Base-by-base conservation (phyloP, 2,888 invertebrate genomes). In the Himalopsyche anomala region DNA sequence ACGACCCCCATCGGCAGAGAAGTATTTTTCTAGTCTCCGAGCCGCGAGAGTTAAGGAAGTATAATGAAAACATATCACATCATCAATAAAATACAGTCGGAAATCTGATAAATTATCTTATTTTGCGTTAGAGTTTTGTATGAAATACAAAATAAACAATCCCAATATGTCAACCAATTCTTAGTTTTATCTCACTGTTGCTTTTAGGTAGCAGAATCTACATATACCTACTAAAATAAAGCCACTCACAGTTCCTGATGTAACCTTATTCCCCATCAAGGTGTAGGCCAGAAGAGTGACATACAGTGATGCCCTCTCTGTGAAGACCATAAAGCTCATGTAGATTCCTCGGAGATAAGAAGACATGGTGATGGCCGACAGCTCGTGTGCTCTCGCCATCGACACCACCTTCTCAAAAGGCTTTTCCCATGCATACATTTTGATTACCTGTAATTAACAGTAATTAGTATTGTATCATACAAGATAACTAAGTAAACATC, bases 401-500 rank as follows among this genome's bases (percentile, higher is more conserved):
- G 95, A 95, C 4, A 99, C 96, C n/a, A 98, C 94, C 88, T 95
- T 94, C 87, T 96, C 96, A 90, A 99, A 98, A 0, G 98, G 97
- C 89, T 95, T 96, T 91, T 99, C 99, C 97, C 99, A 99, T 4
- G 98, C 97, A 91, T 98, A 99, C 98, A 99, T 98, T 94, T 99
- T 99, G 89, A 99, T 97, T 3, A 98, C 97, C 93, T 97, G 92
- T 90, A 94, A 86, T 19, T 62, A 4, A 51, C 8, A 51, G 51
- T 4, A 51, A 15, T 6, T 42, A 17, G 17, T 8, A 74, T 15
- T 42, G 8, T 42, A 42, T 42, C 42, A 42, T 42, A 3, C 8
- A 42, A 51, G 15, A 51, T 15, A 51, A 15, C 51, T 15, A 15
- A 15, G 5, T 51, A 51, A 0, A 51, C 8, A 12, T 51, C 51